Percentiles rank a stretch among this genome's conserved stretches.
Conservation (phyloP, 1,140 invertebrate genomes). For the Choristoneura fumiferana region DNA sequence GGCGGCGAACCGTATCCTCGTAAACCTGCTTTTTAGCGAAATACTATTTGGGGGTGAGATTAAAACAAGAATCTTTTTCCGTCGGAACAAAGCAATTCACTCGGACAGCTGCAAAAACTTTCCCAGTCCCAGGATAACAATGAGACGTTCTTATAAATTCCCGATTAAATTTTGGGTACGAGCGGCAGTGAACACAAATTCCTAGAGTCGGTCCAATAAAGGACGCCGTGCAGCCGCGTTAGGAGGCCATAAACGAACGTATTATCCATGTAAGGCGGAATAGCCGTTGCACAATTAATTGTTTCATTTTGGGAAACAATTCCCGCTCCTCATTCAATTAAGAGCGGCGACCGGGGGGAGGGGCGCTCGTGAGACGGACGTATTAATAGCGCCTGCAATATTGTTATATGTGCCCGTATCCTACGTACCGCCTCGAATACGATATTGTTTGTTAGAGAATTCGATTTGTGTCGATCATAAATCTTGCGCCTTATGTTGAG, state of each 20-base stretch:
- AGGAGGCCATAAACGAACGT: constrained; percentile 77
- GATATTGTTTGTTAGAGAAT: constrained; percentile 77
- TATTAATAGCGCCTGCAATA: constrained; percentile 78
- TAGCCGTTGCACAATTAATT: constrained; percentile 79
- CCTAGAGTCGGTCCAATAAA: constrained; percentile 76
- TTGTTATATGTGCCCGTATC: constrained; percentile 72
- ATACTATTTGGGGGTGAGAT: constrained; percentile 37
- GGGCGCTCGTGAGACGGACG: constrained; percentile 72
- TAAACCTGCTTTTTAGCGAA: constrained; percentile 28
- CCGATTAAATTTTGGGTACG: constrained; percentile 76
- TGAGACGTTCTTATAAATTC: constrained; percentile 73
- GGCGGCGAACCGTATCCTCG: constrained; percentile 34
- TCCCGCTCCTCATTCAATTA: constrained; percentile 78
- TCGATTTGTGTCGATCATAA: constrained; percentile 78
- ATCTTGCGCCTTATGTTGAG: constrained; percentile 76
- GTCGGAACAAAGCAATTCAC: constrained; percentile 43
- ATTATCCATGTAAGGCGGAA: constrained; percentile 79
- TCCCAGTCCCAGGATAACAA: constrained; percentile 52
- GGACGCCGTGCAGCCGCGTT: constrained; percentile 75
- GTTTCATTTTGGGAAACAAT: constrained; percentile 79
- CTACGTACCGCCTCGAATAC: constrained; percentile 72
- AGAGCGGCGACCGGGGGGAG: constrained; percentile 68
- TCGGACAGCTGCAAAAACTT: constrained; percentile 59
- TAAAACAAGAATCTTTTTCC: constrained; percentile 52
- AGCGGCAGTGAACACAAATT: constrained; percentile 76